Percentiles rank a stretch among this genome's conserved stretches.
These are phyloP conservation scores for Xestoiulus laeticollis DNA, from an alignment of 2,888 invertebrate species.

Conservation along the genomic window DNA sequence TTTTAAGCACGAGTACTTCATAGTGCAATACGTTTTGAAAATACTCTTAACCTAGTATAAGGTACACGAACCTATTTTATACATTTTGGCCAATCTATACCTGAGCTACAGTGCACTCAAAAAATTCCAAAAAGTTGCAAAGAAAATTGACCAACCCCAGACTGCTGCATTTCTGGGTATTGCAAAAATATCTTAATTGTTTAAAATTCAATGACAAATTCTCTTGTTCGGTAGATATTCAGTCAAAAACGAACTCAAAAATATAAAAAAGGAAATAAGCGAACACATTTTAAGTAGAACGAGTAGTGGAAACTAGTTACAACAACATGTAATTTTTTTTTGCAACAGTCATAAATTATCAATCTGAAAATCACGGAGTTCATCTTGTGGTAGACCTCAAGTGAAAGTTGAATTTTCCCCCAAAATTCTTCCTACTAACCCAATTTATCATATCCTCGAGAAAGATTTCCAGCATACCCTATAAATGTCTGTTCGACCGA, in stretches of 20 bases:
- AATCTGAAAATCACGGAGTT: slow-evolving; percentile 14
- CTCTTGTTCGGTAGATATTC: not conserved
- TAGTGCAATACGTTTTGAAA: no score
- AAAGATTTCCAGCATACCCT: not conserved
- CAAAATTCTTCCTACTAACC: slow-evolving; percentile 5
- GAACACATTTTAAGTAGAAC: not conserved
- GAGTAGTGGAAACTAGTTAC: not conserved
- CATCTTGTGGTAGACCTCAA: slow-evolving; percentile 5
- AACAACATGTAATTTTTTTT: not conserved
- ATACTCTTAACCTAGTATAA: no score
- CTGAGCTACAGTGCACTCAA: not conserved
- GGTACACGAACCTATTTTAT: no score
- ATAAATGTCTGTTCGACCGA: not conserved
- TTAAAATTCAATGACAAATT: not conserved
- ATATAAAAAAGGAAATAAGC: not conserved
- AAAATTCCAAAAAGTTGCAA: not conserved
- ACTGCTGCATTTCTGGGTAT: not conserved
- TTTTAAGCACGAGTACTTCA: no score
- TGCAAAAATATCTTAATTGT: not conserved
- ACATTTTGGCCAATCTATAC: no score
- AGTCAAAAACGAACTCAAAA: not conserved
- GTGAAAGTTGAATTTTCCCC: slow-evolving; percentile 23
- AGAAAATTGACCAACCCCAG: not conserved
- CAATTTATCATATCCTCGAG: slow-evolving; percentile 14
- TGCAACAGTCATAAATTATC: not conserved